Conservation (phyloP, 2,888 invertebrate species). For the Zeuzera pyrina region DNA sequence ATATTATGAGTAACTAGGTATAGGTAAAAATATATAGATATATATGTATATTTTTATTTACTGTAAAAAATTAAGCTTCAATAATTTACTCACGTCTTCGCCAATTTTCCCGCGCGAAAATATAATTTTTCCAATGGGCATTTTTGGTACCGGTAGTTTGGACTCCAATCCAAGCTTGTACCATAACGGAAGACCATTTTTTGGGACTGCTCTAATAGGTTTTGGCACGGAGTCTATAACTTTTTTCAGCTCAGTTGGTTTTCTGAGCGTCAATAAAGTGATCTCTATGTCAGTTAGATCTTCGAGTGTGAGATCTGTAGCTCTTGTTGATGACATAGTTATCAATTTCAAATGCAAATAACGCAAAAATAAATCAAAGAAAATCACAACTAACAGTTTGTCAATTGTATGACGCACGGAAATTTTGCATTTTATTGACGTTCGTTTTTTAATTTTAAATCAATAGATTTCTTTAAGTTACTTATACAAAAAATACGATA, state of each 20-base stretch:
- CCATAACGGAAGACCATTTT: slow-evolving; percentile 69
- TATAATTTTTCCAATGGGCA: slow-evolving; percentile 59
- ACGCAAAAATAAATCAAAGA: slow-evolving; percentile 22
- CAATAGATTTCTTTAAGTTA: too few species aligned
- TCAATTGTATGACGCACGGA: slow-evolving; percentile 18
- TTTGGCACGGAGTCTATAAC: slow-evolving; percentile 61
- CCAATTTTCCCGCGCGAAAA: slow-evolving; percentile 69
- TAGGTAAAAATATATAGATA: too few species aligned
- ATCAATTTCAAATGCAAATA: slow-evolving; percentile 18
- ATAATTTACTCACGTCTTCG: slow-evolving; percentile 56
- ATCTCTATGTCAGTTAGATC: slow-evolving; percentile 39
- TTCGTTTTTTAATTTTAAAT: too few species aligned
- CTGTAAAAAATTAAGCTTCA: too few species aligned
- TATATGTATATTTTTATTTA: too few species aligned
- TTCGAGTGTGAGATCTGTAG: slow-evolving; percentile 29
- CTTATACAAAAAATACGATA: too few species aligned
- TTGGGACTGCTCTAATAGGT: slow-evolving; percentile 56
- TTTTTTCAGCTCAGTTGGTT: slow-evolving; percentile 60
- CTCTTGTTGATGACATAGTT: slow-evolving; percentile 26
- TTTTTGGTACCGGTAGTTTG: slow-evolving; percentile 68
- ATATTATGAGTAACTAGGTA: too few species aligned
- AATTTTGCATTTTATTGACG: too few species aligned
- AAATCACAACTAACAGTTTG: slow-evolving; percentile 20
- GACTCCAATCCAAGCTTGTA: slow-evolving; percentile 61
- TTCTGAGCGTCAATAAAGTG: slow-evolving; percentile 53